Conservation (phyloP, 2,113 vertebrate species). For the Takifugu bimaculatus region DNA sequence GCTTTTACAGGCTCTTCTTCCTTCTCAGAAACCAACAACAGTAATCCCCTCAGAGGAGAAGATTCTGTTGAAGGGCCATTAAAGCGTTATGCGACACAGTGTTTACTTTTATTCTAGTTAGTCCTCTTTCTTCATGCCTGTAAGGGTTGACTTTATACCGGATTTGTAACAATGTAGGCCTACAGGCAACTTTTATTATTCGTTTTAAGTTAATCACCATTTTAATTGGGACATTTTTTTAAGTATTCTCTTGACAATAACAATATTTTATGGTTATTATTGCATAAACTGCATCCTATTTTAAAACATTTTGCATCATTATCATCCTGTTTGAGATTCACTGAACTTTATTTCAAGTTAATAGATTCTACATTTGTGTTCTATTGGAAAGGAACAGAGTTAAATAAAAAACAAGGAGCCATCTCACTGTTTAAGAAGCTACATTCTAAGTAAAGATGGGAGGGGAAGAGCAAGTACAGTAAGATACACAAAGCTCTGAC, state of each 20-base stretch:
- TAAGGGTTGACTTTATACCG: slow-evolving; percentile 1
- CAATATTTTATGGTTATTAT: too few relatives aligned
- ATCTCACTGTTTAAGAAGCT: too few relatives aligned
- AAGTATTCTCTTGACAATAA: not conserved
- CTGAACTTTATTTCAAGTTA: too few relatives aligned
- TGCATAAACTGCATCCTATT: too few relatives aligned
- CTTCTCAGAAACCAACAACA: slow-evolving; percentile 56
- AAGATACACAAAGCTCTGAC: slow-evolving; percentile 20
- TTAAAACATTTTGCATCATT: too few relatives aligned
- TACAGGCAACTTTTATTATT: not conserved
- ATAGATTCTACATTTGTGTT: too few relatives aligned
- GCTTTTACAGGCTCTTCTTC: slow-evolving; percentile 39
- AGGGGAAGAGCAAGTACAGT: slow-evolving; percentile 4
- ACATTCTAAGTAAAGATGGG: too few relatives aligned
- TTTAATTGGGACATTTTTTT: not conserved
- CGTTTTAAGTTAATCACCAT: not conserved
- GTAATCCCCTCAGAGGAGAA: slow-evolving; percentile 45
- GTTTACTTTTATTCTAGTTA: slow-evolving; percentile 60
- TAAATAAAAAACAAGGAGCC: too few relatives aligned
- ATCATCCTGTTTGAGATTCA: too few relatives aligned
- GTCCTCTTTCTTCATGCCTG: slow-evolving; percentile 39
- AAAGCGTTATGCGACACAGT: slow-evolving; percentile 12
- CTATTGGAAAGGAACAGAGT: too few relatives aligned
- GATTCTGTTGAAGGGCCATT: slow-evolving; percentile 18
- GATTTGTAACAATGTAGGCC: not conserved